A percentile compares a stretch with the other conserved stretches of the same genome.
phyloP scores from a whole-genome alignment of 2,888 invertebrate species.

The Andrena fulva region DNA sequence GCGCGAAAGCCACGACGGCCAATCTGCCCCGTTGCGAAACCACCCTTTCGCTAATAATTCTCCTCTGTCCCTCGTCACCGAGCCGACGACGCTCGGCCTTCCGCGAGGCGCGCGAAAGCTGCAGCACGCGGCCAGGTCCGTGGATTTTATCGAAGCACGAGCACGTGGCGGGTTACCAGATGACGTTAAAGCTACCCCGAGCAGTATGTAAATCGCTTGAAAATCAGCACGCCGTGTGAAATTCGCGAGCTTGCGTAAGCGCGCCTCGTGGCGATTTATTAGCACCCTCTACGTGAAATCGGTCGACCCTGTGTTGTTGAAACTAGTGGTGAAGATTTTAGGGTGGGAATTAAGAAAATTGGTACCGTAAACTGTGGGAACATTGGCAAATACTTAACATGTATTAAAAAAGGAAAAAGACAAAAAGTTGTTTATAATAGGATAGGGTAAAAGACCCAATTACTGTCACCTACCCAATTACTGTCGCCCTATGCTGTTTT shows the following conservation, averaged over 20 bases:
- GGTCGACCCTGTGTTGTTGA: neutral
- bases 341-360: no score
- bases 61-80: neutral
- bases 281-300: neutral
- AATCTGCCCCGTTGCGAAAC: conserved; percentile 28
- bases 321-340: no score
- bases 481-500: no score
- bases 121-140: neutral
- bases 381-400: no score
- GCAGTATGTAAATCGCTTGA: neutral
- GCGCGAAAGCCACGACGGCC: neutral
- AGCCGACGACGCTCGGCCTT: neutral
- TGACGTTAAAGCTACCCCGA: neutral
- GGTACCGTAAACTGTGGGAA: no score
- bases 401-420: no score
- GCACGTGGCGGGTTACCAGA: neutral
- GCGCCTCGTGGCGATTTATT: neutral
- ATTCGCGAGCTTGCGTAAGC: conserved; percentile 17
- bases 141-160: conserved; percentile 19
- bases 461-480: no score
- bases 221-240: conserved; percentile 16
- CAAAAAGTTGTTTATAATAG: no score
- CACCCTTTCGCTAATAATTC: conserved; percentile 30
- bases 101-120: neutral
- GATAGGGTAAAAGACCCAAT: no score